A percentile compares a stretch with the other conserved stretches of the same genome.
phyloP scores from a whole-genome alignment of 2,797 vertebrate species.

The Sarcoramphus papa region DNA sequence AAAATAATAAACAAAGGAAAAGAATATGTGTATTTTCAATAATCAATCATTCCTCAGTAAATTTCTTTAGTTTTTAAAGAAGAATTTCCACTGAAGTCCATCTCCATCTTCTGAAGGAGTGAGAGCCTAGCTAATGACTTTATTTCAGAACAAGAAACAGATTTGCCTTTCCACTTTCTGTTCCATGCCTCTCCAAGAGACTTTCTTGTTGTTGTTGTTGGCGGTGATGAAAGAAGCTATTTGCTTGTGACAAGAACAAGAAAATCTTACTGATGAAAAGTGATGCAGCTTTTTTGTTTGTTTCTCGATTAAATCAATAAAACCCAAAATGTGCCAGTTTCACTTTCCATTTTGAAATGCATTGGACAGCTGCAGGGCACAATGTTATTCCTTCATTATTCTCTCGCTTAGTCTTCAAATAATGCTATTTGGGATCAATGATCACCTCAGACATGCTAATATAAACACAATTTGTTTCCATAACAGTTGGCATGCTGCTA shows the following conservation, averaged over 20 bases:
- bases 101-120: neutral
- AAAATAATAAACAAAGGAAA: neutral
- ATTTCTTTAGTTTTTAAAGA: neutral
- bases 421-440: slow-evolving; percentile 27
- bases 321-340: slow-evolving; percentile 5
- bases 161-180: neutral
- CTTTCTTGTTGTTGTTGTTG: neutral
- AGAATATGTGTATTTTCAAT: neutral
- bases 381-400: slow-evolving; percentile 19
- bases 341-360: slow-evolving; percentile 8
- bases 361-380: slow-evolving; percentile 12
- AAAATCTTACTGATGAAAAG: slow-evolving; percentile 4
- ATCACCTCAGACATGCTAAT: slow-evolving; percentile 47
- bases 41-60: neutral
- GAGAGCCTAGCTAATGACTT: neutral
- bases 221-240: neutral
- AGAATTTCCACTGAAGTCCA: neutral
- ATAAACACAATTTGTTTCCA: slow-evolving; percentile 49
- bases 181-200: neutral
- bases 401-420: slow-evolving; percentile 20
- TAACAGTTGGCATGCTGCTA: slow-evolving; percentile 51
- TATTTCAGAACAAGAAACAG: neutral
- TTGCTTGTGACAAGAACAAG: slow-evolving; percentile 18
- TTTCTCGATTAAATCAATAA: slow-evolving; percentile 21
- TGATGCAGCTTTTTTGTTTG: neutral